Evolutionary conservation across 2,888 invertebrate species (phyloP), one percentile per base, ranked within the genome.

Genomic region (Leptopilina syphax): DNA sequence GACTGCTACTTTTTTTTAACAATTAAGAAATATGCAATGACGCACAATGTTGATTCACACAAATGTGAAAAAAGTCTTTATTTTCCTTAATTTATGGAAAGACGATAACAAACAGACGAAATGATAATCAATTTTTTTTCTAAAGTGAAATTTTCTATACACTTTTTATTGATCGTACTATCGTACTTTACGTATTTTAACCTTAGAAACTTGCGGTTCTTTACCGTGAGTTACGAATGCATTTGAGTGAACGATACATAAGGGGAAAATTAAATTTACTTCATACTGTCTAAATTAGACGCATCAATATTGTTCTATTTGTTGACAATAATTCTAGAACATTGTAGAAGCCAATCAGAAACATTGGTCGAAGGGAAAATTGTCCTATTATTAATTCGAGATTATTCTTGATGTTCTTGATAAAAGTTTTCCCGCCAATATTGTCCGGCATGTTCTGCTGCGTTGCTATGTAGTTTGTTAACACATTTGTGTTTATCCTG

Each of bases 111-210:
- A 73, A 73, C 57, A 73, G 34, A 73, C 24, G 34, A 34, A 24
- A 73, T 13, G 34, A 34, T n/a, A 57, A 27, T n/a, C 70, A 70
- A 70, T 54, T 73, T 57, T 73, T 34, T 9, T 8, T n/a, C 34
- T 34, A 34, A 54, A 44, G 67, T 41, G 47, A 67, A 81, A 65
- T 77, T 44, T 54, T 70, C 50, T 78, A 44, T 50, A 68, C 41
- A 78, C 10, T 77, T 73, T 73, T 73, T 73, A 73, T 73, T 57
- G 73, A 73, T 73, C 34, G 27, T 70, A 27, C 54, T 34, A 24
- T 70, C 44, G 44, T 50, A 50, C 50, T 9, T 50, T 50, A 10
- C 50, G 50, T 50, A 50, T 1, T 12, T 50, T 50, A 44, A 50
- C 50, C 10, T 50, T 47, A 47, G 18, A 47, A 1, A 6, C 7